Percentiles rank a stretch among this genome's conserved stretches.
These are phyloP conservation scores for Chinchilla lanigera DNA, from an alignment of 2,113 vertebrate genomes.

Conservation along the genomic window DNA sequence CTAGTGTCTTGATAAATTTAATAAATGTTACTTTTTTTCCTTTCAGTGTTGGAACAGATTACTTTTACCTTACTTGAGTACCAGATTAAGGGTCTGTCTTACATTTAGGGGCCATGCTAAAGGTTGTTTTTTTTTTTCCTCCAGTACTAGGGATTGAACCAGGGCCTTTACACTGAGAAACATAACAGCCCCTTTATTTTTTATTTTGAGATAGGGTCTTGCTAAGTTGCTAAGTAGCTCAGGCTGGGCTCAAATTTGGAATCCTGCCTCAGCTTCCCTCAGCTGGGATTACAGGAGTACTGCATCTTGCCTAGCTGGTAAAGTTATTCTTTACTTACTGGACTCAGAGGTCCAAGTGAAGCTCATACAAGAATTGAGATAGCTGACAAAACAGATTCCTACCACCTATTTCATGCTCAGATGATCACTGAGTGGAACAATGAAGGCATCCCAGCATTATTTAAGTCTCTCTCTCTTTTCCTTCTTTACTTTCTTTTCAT, in stretches of 20 bases:
- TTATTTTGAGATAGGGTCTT: background rate
- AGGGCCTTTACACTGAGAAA: background rate
- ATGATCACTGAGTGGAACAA: background rate
- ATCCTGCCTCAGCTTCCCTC: background rate
- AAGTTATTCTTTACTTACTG: background rate
- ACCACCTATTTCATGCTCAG: background rate
- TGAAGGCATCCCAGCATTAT: background rate
- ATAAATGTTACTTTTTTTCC: background rate
- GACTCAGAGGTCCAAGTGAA: background rate
- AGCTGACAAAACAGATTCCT: background rate
- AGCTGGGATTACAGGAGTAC: background rate
- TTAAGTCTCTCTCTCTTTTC: background rate
- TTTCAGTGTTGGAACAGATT: background rate
- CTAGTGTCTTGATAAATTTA: background rate
- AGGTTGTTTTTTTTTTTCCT: background rate
- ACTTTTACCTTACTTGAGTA: background rate
- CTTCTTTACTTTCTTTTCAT: constrained; percentile 15
- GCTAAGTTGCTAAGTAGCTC: background rate
- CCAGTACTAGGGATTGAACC: background rate
- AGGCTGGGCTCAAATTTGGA: background rate
- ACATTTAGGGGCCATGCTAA: background rate
- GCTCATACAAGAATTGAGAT: background rate
- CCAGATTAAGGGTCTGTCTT: background rate
- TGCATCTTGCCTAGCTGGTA: background rate
- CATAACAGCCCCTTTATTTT: background rate